These are phyloP conservation scores for Pteromalus puparum DNA, from an alignment of 1,140 invertebrate genomes.

Conservation along the genomic window DNA sequence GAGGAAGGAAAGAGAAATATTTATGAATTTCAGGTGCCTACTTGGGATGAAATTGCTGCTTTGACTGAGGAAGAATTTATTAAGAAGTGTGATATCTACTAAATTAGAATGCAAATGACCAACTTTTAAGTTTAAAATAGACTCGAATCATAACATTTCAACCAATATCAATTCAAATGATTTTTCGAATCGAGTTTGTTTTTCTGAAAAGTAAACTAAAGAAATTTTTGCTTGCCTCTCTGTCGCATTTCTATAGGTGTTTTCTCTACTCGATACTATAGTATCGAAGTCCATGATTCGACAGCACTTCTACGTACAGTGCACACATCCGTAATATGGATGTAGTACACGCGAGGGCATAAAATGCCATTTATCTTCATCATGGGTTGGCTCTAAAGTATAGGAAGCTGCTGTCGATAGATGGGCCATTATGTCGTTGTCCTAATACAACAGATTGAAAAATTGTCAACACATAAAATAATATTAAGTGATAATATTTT, in stretches of 20 bases:
- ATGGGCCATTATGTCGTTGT: not conserved
- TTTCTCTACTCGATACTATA: not conserved
- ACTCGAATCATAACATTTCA: too few species aligned
- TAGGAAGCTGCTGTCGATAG: not conserved
- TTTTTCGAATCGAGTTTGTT: not conserved
- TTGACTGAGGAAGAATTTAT: not conserved
- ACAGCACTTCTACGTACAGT: not conserved
- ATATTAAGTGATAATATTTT: too few species aligned
- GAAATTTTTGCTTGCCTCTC: not conserved
- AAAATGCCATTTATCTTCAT: not conserved
- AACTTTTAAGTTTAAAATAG: too few species aligned
- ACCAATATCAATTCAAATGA: too few species aligned
- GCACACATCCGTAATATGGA: not conserved
- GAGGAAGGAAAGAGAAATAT: not conserved
- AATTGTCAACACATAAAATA: too few species aligned
- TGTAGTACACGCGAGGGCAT: not conserved
- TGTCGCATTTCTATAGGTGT: not conserved
- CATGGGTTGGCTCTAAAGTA: not conserved
- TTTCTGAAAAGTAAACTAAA: not conserved
- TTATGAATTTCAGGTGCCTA: slow-evolving; percentile 3
- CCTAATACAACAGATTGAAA: not conserved
- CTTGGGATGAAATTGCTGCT: not conserved
- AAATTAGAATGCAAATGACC: too few species aligned
- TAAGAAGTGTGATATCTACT: not conserved
- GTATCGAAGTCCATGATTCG: not conserved